Conservation (phyloP, 2,113 vertebrate genomes). For the Panurus biarmicus region DNA sequence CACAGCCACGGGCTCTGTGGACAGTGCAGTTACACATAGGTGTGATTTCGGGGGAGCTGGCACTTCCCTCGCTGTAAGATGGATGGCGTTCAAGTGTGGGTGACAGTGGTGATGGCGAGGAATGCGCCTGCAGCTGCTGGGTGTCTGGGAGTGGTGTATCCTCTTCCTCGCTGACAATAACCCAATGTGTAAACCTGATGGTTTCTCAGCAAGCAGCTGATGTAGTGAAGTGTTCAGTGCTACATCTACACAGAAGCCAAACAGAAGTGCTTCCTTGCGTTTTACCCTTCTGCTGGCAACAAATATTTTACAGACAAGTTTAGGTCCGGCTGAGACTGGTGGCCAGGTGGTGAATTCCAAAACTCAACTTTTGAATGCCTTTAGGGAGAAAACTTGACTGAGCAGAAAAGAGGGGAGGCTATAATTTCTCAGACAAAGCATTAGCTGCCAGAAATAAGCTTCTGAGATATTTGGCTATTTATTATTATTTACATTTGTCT, state of each 20-base stretch:
- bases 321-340: constrained; percentile 25
- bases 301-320: constrained; percentile 51
- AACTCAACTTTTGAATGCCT: constrained; percentile 49
- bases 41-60: not conserved
- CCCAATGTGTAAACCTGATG: rapidly evolving
- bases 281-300: constrained; percentile 31
- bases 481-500: constrained; percentile 10
- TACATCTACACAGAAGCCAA: not conserved
- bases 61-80: not conserved
- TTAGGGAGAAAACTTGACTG: constrained; percentile 45
- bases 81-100: not conserved
- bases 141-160: not conserved
- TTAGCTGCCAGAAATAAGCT: constrained; percentile 28
- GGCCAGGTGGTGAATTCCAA: constrained; percentile 65
- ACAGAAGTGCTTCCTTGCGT: not conserved
- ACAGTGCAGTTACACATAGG: rapidly evolving
- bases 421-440: constrained; percentile 27
- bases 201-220: not conserved
- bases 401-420: constrained; percentile 22
- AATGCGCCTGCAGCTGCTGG: not conserved
- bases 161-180: rapidly evolving
- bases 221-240: not conserved
- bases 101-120: not conserved
- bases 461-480: not conserved
- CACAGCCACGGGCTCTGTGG: rapidly evolving